Percentiles rank a stretch among this genome's conserved stretches.
These are phyloP conservation scores for Euschistus heros DNA, from an alignment of 1,140 invertebrate genomes.

Conservation along the genomic window DNA sequence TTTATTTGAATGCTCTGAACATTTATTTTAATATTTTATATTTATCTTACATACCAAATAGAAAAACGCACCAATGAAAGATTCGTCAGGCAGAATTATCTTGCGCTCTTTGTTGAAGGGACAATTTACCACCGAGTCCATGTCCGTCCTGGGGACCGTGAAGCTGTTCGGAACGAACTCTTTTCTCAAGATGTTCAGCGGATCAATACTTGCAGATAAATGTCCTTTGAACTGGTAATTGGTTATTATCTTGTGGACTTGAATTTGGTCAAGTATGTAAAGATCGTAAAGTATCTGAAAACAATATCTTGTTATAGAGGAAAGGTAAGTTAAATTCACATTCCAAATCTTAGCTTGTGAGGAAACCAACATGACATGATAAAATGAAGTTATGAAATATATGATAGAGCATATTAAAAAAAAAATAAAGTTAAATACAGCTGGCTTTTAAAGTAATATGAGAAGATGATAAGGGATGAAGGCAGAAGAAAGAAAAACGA, in stretches of 20 bases:
- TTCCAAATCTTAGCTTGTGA: too few species aligned
- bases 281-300: background rate
- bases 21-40: too few species aligned
- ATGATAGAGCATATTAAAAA: background rate
- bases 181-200: background rate
- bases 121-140: background rate
- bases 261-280: background rate
- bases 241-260: background rate
- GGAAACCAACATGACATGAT: too few species aligned
- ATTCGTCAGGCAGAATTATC: background rate
- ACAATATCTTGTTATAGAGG: background rate
- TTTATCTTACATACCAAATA: too few species aligned
- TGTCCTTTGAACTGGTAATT: constrained; percentile 1
- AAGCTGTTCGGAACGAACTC: background rate
- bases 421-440: background rate
- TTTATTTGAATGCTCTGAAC: too few species aligned
- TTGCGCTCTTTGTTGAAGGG: background rate
- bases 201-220: background rate
- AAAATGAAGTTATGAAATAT: background rate
- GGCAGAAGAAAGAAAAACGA: too few species aligned
- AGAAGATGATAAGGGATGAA: too few species aligned
- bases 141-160: background rate
- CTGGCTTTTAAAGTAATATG: too few species aligned
- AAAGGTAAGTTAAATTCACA: background rate
- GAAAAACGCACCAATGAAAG: background rate